A percentile compares a stretch with the other conserved stretches of the same genome.
phyloP scores from a whole-genome alignment of 2,888 invertebrate species.

The Embidobia sp. region DNA sequence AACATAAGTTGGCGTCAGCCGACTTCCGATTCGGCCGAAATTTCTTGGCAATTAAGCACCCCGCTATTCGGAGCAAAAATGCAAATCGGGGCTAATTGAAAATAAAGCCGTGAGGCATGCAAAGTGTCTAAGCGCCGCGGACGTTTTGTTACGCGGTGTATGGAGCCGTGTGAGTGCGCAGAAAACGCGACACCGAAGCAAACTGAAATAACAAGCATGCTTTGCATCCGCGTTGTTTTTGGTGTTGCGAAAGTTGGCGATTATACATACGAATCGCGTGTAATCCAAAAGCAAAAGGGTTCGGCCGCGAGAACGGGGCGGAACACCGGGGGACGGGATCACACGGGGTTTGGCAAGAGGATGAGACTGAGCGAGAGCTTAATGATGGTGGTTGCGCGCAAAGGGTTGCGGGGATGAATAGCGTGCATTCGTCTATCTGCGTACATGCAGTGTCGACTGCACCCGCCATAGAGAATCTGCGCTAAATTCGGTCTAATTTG shows the following conservation, averaged over 20 bases:
- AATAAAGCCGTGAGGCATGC: conserved; percentile 18
- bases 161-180: conserved; percentile 13
- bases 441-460: conserved; percentile 59
- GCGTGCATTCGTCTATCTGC: conserved; percentile 59
- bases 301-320: no score
- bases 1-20: no score
- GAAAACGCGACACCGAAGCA: conserved; percentile 41
- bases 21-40: no score
- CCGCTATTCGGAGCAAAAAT: conserved; percentile 14
- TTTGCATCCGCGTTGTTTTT: conserved; percentile 48
- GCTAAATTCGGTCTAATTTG: conserved; percentile 79
- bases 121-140: conserved; percentile 18
- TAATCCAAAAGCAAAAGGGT: no score
- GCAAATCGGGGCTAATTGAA: conserved; percentile 34
- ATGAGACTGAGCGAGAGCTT: no score
- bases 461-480: conserved; percentile 57
- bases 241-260: conserved; percentile 43
- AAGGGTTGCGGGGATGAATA: no score
- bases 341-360: no score
- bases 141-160: conserved; percentile 5
- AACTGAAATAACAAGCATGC: conserved; percentile 64
- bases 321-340: no score
- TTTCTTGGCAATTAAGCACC: no score
- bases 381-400: no score
- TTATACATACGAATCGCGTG: no score